phyloP scores from a whole-genome alignment of 2,113 vertebrate species.

The Syrrhaptes paradoxus region DNA sequence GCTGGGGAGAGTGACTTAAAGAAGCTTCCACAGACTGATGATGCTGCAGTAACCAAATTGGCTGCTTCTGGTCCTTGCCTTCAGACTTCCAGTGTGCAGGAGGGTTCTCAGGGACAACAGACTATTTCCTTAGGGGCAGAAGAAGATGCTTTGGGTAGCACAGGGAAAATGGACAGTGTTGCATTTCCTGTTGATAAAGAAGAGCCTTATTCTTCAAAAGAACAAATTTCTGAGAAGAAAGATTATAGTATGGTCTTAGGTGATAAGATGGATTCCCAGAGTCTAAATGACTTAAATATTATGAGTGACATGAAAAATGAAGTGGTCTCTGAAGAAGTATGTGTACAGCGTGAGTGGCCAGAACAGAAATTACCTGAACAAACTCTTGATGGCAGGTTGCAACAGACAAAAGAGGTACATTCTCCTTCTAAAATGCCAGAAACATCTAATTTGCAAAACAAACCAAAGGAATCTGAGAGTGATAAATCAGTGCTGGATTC shows the following conservation, averaged over 20 bases:
- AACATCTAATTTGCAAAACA: conserved; percentile 8
- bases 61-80: background rate
- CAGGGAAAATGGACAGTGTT: background rate
- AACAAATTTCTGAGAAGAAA: background rate
- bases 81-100: conserved; percentile 2
- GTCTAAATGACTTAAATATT: conserved; percentile 4
- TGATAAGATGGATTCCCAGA: background rate
- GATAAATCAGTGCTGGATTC: conserved; percentile 79
- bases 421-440: background rate
- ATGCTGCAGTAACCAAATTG: background rate
- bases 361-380: background rate
- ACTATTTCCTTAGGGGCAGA: background rate
- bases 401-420: background rate
- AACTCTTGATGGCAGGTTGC: background rate
- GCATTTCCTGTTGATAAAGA: background rate
- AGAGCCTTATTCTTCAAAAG: background rate
- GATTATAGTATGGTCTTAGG: background rate
- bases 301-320: background rate
- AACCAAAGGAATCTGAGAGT: conserved; percentile 62
- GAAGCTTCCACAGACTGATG: background rate
- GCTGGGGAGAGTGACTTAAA: background rate
- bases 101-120: background rate
- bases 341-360: background rate
- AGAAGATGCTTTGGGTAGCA: background rate
- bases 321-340: background rate